A percentile compares a stretch with the other conserved stretches of the same genome.
These are phyloP conservation scores for Tillus elongatus DNA, from an alignment of 2,888 invertebrate species.

Conservation along the genomic window DNA sequence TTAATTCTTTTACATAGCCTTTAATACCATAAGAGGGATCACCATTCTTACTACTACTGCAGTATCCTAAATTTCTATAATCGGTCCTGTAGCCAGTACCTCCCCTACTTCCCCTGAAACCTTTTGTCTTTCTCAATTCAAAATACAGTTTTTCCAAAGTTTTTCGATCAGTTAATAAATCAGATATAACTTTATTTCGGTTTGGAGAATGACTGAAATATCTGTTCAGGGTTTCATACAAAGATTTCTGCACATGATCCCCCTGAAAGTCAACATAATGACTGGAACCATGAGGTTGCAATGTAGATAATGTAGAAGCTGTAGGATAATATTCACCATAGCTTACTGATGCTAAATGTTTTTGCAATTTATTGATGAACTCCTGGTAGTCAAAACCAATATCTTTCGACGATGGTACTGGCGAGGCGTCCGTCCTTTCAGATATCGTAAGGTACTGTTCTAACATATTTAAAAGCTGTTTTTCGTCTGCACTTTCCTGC, in stretches of 20 bases:
- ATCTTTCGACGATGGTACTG: slow-evolving; percentile 15
- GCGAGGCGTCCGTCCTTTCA: slow-evolving; percentile 19
- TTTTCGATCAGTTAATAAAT: slow-evolving; percentile 63
- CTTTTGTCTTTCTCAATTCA: slow-evolving; percentile 59
- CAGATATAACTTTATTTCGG: slow-evolving; percentile 61
- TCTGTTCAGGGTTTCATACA: slow-evolving; percentile 57
- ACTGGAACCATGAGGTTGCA: slow-evolving; percentile 17
- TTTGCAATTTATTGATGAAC: slow-evolving; percentile 54
- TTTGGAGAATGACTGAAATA: slow-evolving; percentile 58
- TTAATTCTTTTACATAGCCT: slow-evolving; percentile 12
- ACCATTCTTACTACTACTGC: slow-evolving; percentile 1
- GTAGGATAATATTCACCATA: slow-evolving; percentile 3
- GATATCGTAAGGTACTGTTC: slow-evolving; percentile 57
- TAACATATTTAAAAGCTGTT: slow-evolving; percentile 53
- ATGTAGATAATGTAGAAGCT: slow-evolving; percentile 12
- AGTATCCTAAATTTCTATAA: slow-evolving; percentile 10
- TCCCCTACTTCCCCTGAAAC: slow-evolving; percentile 42
- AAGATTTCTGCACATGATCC: slow-evolving; percentile 49
- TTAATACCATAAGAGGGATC: slow-evolving; percentile 11
- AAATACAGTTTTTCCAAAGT: slow-evolving; percentile 65
- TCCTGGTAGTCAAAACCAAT: slow-evolving; percentile 51
- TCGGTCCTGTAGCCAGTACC: slow-evolving; percentile 26
- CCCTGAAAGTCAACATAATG: slow-evolving; percentile 39
- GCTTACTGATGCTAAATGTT: slow-evolving; percentile 42
- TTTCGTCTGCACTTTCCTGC: slow-evolving; percentile 46